Conservation (phyloP, 2,113 vertebrate genomes). For the Onychostruthus taczanowskii region DNA sequence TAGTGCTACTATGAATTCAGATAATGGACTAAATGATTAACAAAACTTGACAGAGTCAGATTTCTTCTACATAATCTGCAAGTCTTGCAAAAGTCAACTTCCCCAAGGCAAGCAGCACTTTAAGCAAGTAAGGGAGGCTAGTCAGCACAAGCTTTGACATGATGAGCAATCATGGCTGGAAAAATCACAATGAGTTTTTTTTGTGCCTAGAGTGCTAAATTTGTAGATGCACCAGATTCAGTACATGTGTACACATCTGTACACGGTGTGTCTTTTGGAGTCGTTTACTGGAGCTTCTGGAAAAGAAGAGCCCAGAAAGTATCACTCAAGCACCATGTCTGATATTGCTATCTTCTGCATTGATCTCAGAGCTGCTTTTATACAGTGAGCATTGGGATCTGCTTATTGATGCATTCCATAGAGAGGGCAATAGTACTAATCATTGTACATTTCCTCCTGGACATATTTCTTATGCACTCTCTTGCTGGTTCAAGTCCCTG, state of each 20-base stretch:
- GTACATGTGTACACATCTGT: neutral
- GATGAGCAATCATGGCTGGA: neutral
- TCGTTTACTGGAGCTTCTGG: neutral
- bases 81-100: constrained; percentile 29
- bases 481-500: neutral
- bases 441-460: neutral
- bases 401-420: neutral
- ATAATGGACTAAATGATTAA: constrained; percentile 39
- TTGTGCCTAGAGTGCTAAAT: neutral
- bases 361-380: neutral
- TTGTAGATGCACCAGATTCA: neutral
- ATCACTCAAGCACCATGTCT: neutral
- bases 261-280: neutral
- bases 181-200: neutral
- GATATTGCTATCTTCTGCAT: neutral
- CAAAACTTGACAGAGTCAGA: neutral
- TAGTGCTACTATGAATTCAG: neutral
- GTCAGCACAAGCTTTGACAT: neutral
- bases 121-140: neutral
- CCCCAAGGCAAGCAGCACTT: constrained; percentile 1
- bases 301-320: neutral
- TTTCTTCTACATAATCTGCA: neutral
- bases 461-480: neutral
- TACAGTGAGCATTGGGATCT: neutral
- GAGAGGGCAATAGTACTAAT: neutral